These are phyloP conservation scores for Umimayanthus kanabou DNA, from an alignment of 92 coral and sea anemone genomes.

Conservation along the genomic window DNA sequence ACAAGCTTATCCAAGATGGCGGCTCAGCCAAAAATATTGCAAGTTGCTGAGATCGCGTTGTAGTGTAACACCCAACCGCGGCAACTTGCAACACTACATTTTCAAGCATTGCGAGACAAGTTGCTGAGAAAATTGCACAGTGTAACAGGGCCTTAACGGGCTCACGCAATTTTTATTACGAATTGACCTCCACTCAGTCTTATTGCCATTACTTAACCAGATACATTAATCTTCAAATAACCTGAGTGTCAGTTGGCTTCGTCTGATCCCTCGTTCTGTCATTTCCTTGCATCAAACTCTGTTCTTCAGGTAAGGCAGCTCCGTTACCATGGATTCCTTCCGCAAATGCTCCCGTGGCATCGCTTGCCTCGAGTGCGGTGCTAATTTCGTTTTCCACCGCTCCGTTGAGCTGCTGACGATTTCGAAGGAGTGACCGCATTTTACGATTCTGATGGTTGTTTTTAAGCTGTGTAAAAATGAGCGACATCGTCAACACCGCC, in stretches of 20 bases:
- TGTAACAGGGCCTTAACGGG: no score
- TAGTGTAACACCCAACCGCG: no score
- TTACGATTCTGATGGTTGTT: not conserved
- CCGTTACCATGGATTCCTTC: conserved; percentile 2
- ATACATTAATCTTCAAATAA: not conserved
- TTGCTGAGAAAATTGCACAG: no score
- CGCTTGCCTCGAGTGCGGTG: conserved; percentile 21
- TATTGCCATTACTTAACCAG: no score
- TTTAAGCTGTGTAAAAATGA: not conserved
- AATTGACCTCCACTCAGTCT: no score
- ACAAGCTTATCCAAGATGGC: no score
- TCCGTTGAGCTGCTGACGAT: not conserved
- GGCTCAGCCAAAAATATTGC: no score
- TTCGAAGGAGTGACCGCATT: not conserved
- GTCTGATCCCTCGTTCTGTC: not conserved
- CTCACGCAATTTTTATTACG: no score
- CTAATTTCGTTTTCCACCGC: not conserved
- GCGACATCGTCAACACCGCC: not conserved
- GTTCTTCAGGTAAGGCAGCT: not conserved
- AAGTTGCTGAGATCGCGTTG: no score
- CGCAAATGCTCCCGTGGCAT: not conserved
- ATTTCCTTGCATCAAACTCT: not conserved
- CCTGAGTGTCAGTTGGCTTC: conserved; percentile 9
- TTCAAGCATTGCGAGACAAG: no score
- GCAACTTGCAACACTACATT: no score